A percentile compares a stretch with the other conserved stretches of the same genome.
These are phyloP conservation scores for Apamea epomidion DNA, from an alignment of 2,888 invertebrate species.

Conservation along the genomic window DNA sequence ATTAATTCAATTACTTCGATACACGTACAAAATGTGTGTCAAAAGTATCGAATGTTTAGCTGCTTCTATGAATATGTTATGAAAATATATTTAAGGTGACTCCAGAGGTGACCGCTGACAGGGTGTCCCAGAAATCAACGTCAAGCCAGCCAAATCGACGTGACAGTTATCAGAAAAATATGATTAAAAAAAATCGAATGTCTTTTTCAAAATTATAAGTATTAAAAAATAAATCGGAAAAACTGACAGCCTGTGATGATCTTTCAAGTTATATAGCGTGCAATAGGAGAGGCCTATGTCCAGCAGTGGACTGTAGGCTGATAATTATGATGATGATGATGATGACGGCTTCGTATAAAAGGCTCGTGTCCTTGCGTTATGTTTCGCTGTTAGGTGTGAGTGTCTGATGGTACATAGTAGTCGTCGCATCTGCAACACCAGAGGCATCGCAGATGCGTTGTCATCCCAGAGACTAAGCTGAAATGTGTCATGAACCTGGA, in stretches of 20 bases:
- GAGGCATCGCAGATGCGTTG: not conserved
- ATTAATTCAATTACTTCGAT: constrained; percentile 45
- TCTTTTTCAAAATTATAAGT: no score
- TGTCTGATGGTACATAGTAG: not conserved
- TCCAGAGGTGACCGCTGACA: no score
- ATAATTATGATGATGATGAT: no score
- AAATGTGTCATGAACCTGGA: not conserved
- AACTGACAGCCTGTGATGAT: no score
- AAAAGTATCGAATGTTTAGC: constrained; percentile 12
- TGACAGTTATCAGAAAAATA: no score
- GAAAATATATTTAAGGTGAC: not conserved
- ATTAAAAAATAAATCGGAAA: no score
- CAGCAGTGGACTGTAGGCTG: no score
- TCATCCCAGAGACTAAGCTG: not conserved
- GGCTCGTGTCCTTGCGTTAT: not conserved
- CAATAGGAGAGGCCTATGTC: no score
- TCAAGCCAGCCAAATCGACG: no score
- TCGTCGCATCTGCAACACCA: not conserved
- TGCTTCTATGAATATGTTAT: not conserved
- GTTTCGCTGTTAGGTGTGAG: not conserved
- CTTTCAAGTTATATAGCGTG: no score
- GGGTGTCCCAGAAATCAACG: no score
- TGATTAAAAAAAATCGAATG: no score
- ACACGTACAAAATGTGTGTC: constrained; percentile 7
- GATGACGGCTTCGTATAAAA: not conserved